Conservation (phyloP, 2,113 vertebrate species). For the Corythornis vintsioides region DNA sequence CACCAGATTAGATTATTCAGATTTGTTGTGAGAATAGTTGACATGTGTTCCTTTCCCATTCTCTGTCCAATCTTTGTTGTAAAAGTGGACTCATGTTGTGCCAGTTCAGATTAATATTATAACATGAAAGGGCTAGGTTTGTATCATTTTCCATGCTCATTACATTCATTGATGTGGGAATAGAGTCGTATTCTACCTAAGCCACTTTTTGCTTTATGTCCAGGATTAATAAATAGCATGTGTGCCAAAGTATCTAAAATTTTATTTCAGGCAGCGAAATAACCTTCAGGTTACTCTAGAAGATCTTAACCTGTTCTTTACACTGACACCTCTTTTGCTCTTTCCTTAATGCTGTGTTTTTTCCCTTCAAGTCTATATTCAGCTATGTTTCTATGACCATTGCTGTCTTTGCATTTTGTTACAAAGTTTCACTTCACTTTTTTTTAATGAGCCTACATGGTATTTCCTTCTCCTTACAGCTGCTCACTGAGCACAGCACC, state of each 20-base stretch:
- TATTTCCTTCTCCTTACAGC: background rate
- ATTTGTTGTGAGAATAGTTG: conserved; percentile 26
- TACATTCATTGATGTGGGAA: conserved; percentile 43
- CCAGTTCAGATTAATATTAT: conserved; percentile 64
- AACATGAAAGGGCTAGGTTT: conserved; percentile 59
- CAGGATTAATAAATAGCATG: background rate
- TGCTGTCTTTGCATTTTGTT: background rate
- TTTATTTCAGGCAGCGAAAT: background rate
- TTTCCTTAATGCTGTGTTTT: background rate
- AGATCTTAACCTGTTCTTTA: background rate
- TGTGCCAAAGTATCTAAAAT: background rate
- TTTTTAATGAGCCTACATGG: background rate
- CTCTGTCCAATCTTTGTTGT: conserved; percentile 48
- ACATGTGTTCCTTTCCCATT: conserved; percentile 55
- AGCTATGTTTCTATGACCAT: background rate
- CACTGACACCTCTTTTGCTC: background rate
- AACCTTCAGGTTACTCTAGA: background rate
- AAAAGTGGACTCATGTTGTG: conserved; percentile 61
- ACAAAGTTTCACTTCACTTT: background rate
- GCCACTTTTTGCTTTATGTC: background rate
- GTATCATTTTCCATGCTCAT: conserved; percentile 30
- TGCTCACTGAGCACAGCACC: background rate
- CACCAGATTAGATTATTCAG: conserved; percentile 63
- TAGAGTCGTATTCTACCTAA: conserved; percentile 14
- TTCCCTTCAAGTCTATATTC: background rate